Conservation (phyloP, 2,113 vertebrate genomes). For the Loxodonta africana region DNA sequence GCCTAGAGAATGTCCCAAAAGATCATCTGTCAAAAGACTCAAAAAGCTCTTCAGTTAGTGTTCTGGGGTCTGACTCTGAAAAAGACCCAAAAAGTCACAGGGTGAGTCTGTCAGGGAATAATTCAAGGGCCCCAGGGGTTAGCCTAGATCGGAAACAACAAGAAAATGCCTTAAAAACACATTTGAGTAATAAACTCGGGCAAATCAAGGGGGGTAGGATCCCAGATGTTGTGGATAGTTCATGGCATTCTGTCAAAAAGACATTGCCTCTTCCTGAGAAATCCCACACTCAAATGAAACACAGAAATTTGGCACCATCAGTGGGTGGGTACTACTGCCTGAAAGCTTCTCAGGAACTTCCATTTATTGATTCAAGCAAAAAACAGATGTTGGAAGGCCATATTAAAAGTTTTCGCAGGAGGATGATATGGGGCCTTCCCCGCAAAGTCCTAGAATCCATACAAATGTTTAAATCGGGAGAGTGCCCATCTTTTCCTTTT, state of each 20-base stretch:
- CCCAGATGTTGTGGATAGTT: neutral
- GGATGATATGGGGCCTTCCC: neutral
- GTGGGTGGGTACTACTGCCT: neutral
- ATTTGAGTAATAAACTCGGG: constrained; percentile 47
- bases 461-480: neutral
- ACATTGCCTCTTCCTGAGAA: too few relatives aligned
- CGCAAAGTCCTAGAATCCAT: neutral
- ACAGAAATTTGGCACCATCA: neutral
- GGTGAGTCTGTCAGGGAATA: neutral
- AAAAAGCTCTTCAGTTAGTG: neutral
- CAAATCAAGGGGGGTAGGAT: constrained; percentile 48
- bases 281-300: neutral
- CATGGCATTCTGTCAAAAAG: too few relatives aligned
- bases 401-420: neutral
- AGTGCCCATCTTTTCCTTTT: neutral
- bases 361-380: neutral
- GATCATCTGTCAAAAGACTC: too few relatives aligned
- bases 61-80: neutral
- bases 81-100: neutral
- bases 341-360: neutral
- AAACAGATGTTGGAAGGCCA: neutral
- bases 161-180: neutral
- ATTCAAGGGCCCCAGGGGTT: neutral
- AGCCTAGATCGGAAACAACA: neutral
- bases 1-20: neutral